A percentile compares a stretch with the other conserved stretches of the same genome.
phyloP scores from a whole-genome alignment of 2,113 vertebrate genomes.

The Scatophagus argus region DNA sequence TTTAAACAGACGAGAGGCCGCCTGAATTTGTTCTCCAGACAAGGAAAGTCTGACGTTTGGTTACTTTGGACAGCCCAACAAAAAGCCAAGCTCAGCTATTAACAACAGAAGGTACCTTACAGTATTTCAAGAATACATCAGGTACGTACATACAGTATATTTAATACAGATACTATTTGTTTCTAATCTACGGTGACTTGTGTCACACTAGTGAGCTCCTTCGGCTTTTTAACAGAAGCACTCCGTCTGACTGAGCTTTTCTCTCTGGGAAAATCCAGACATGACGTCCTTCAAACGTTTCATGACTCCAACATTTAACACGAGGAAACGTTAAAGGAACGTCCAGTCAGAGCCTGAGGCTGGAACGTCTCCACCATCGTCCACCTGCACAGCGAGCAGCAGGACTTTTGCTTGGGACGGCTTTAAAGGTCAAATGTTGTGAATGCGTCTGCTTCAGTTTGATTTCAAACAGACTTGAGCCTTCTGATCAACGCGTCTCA shows the following conservation, averaged over 20 bases:
- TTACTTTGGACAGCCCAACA: slow-evolving; percentile 55
- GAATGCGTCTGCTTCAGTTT: not conserved
- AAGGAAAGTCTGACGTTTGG: slow-evolving; percentile 12
- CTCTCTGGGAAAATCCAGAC: not conserved
- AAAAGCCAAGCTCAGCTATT: slow-evolving; percentile 50
- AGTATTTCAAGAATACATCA: slow-evolving; percentile 6
- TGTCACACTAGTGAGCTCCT: slow-evolving; percentile 42
- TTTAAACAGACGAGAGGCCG: not conserved
- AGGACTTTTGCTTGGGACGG: not conserved
- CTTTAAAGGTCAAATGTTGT: not conserved
- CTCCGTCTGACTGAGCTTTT: not conserved
- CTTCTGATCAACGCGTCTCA: not conserved
- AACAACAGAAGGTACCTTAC: slow-evolving; percentile 2
- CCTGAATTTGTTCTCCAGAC: slow-evolving; percentile 33
- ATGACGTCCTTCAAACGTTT: not conserved
- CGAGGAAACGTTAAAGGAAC: not conserved
- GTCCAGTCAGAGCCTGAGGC: too few relatives aligned
- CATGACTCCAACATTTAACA: not conserved
- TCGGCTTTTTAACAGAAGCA: slow-evolving; percentile 21
- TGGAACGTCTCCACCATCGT: too few relatives aligned
- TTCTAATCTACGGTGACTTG: slow-evolving; percentile 38
- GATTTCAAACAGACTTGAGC: not conserved
- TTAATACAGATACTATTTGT: too few relatives aligned
- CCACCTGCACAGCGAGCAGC: not conserved
- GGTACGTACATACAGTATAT: slow-evolving; percentile 12